Evolutionary conservation across 2,797 vertebrate species (phyloP).

Genomic region (Enoplosus armatus): DNA sequence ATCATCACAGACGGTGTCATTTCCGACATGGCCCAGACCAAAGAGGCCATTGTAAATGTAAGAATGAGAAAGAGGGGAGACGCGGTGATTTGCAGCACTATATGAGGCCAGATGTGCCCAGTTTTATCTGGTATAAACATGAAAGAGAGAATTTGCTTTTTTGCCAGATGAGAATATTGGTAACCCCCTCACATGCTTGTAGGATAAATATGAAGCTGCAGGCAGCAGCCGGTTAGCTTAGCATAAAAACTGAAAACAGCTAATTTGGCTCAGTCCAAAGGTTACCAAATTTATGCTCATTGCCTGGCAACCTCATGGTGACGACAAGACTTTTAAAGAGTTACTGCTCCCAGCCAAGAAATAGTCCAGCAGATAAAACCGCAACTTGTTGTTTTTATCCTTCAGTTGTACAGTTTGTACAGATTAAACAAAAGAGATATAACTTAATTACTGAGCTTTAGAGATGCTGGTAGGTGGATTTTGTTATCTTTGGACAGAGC

Average conservation of each 20-base stretch:
- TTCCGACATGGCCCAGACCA: conserved; percentile 98
- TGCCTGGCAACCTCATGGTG: background rate
- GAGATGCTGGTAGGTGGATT: background rate
- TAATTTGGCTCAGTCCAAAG: background rate
- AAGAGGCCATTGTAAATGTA: conserved; percentile 98
- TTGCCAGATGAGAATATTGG: background rate
- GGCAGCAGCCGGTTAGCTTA: background rate
- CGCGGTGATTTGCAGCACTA: background rate
- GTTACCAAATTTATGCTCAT: background rate
- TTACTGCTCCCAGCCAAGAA: background rate
- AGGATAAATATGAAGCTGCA: background rate
- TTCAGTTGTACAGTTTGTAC: background rate
- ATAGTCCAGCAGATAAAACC: background rate
- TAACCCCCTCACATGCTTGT: too few species aligned
- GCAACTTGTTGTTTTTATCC: background rate
- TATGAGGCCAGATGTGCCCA: background rate
- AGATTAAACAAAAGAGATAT: background rate
- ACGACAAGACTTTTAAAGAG: background rate
- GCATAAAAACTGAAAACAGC: background rate
- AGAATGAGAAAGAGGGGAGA: conserved; percentile 67
- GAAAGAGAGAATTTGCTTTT: background rate
- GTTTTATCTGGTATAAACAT: background rate
- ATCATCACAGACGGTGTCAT: conserved; percentile 98
- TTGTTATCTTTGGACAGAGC: background rate
- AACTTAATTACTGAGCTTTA: background rate